These are phyloP conservation scores for Paramormyrops hopkinsi DNA, from an alignment of 2,797 vertebrate species.

Conservation along the genomic window DNA sequence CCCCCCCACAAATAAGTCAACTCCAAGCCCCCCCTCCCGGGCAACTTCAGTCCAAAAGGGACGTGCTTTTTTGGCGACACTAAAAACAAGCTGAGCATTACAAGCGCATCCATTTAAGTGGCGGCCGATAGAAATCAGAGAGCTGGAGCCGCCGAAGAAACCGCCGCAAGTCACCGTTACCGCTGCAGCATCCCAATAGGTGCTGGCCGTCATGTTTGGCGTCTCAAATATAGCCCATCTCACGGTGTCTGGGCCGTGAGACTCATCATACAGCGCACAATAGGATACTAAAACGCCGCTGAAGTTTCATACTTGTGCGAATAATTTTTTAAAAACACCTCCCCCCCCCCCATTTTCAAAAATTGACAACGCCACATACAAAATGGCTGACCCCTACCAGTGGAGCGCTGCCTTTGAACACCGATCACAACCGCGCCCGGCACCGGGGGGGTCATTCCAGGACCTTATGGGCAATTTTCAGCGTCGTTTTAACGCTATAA, in stretches of 20 bases:
- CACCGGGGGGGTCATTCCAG: not conserved
- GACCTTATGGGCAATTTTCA: not conserved
- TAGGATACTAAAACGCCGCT: not conserved
- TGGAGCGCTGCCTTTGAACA: not conserved
- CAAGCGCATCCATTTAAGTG: not conserved
- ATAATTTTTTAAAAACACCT: not conserved
- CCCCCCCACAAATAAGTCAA: not conserved
- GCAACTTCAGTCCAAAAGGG: not conserved
- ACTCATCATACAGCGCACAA: not conserved
- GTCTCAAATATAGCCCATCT: not conserved
- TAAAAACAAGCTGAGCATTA: not conserved
- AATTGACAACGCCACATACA: conserved; percentile 37
- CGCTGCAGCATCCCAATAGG: not conserved
- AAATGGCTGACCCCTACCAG: conserved; percentile 45
- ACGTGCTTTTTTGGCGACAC: not conserved
- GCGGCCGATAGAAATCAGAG: not conserved
- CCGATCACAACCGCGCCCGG: not conserved
- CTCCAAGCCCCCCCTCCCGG: not conserved
- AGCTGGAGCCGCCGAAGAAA: not conserved
- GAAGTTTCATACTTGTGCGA: not conserved
- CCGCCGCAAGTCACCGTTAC: not conserved
- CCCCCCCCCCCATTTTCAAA: not conserved
- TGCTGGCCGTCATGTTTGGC: not conserved
- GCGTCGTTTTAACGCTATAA: not conserved
- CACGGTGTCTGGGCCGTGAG: not conserved